These are phyloP conservation scores for Octodon degus DNA, from an alignment of 2,113 vertebrate species.

Conservation along the genomic window DNA sequence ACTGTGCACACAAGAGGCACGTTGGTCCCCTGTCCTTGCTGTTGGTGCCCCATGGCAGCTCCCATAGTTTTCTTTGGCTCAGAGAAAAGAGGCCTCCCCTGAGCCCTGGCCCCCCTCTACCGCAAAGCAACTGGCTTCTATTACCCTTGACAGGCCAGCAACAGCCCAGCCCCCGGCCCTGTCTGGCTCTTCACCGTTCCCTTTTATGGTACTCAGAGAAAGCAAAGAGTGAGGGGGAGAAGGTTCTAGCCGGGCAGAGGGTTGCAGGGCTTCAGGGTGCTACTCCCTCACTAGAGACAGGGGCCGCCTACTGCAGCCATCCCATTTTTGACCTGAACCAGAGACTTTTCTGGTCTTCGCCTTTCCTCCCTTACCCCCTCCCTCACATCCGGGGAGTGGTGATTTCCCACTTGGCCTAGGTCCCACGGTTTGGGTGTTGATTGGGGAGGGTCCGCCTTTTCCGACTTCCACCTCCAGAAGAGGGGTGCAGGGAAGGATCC, in stretches of 20 bases:
- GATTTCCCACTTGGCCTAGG: conserved; percentile 79
- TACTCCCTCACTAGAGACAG: conserved; percentile 21
- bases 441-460: conserved; percentile 67
- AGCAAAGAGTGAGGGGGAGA: background rate
- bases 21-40: conserved; percentile 36
- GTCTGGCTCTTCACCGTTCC: conserved; percentile 67
- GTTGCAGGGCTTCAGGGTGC: background rate
- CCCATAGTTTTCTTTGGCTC: conserved; percentile 79
- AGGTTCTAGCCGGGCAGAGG: conserved; percentile 25
- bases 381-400: conserved; percentile 73
- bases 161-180: conserved; percentile 65
- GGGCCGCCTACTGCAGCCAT: background rate
- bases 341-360: background rate
- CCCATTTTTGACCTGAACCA: background rate
- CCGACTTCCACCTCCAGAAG: conserved; percentile 51
- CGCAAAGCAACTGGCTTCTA: conserved; percentile 78
- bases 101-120: conserved; percentile 63
- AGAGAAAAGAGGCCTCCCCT: conserved; percentile 64
- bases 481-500: background rate
- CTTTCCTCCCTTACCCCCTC: conserved; percentile 10
- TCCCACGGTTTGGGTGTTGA: conserved; percentile 60
- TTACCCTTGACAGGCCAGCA: conserved; percentile 76
- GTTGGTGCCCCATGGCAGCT: conserved; percentile 61
- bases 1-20: background rate
- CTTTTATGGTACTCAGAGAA: conserved; percentile 78